Evolutionary conservation across 2,113 vertebrate genomes (phyloP), one percentile per base, ranked within the genome.

Genomic region (Zosterops hypoxanthus): DNA sequence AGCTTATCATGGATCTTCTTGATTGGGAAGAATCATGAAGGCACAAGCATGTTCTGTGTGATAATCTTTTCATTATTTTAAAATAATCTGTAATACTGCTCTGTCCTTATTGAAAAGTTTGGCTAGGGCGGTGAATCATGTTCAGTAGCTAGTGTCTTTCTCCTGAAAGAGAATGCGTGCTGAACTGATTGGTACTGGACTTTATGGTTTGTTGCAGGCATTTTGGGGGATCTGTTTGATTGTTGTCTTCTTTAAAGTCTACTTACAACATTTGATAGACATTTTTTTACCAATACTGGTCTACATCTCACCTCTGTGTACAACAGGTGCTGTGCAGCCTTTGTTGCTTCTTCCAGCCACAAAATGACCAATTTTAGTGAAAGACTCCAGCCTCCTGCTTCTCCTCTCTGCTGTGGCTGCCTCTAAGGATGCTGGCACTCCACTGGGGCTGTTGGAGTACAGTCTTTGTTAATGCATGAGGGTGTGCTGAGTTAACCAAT

Each of bases 381-480:
- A 39, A 60, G 47, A 12, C 29, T 89, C 25, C 53, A 82, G 50
- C 41, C 31, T 85, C 21, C 69, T 47, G 25, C 52, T 72, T 69
- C 47, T 56, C 39, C 29, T 14, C 42, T 28, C 50, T 61, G 42
- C 50, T 59, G 5, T 71, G 52, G 4, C 41, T 64, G 47, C 24
- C 44, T 41, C 34, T 59, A 2, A 78, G 36, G 42, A 9, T 53
- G 34, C 53, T 84, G 41, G 22, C 22, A 4, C 5, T 49, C 9
- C 0, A 0, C 0, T 34, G 52, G 6, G 24, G 14, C 88, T 93
- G 50, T 57, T 0, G 0, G 19, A 65, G 21, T 49, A 26, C 49
- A 55, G 26, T 46, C 28, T 42, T 29, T 41, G 34, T 65, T 24
- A 72, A 65, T 88, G 23, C 53, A 47, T 36, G 50, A 55, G 47